These are phyloP conservation scores for Threskiornis aethiopicus DNA, from an alignment of 2,797 vertebrate genomes.

Conservation along the genomic window DNA sequence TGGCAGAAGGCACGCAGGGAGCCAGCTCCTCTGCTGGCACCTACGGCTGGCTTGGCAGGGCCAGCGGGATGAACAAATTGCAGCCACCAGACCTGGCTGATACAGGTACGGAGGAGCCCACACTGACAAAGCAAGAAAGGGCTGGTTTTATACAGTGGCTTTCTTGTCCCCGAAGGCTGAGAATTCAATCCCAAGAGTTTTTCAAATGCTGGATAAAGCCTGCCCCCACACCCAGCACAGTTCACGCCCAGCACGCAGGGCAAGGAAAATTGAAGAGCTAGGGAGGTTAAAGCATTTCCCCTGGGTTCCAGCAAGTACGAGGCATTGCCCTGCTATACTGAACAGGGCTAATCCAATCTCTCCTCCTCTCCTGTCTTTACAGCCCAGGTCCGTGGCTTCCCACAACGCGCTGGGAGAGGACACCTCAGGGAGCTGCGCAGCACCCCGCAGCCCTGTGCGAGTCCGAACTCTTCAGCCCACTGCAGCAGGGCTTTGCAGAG, in stretches of 20 bases:
- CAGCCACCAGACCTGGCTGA: background rate
- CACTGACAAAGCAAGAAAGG: background rate
- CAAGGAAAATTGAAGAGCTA: background rate
- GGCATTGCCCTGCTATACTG: background rate
- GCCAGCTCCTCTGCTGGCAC: background rate
- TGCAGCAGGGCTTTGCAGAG: background rate
- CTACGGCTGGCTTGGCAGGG: background rate
- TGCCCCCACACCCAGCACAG: background rate
- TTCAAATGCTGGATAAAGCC: background rate
- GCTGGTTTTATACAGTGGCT: background rate
- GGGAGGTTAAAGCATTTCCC: background rate
- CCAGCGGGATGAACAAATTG: background rate
- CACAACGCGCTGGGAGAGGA: background rate
- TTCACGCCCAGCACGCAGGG: fast-evolving
- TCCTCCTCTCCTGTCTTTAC: background rate
- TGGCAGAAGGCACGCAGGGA: background rate
- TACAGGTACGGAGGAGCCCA: background rate
- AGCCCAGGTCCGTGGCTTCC: background rate
- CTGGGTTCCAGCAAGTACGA: background rate
- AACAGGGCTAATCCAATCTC: background rate
- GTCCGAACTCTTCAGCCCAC: background rate
- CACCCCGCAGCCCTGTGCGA: background rate
- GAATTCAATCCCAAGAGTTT: background rate
- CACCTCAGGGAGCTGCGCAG: background rate
- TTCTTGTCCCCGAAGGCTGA: background rate